A percentile compares a stretch with the other conserved stretches of the same genome.
Conservation (phyloP, 1,140 invertebrate genomes). For the Neodiprion virginianus region DNA sequence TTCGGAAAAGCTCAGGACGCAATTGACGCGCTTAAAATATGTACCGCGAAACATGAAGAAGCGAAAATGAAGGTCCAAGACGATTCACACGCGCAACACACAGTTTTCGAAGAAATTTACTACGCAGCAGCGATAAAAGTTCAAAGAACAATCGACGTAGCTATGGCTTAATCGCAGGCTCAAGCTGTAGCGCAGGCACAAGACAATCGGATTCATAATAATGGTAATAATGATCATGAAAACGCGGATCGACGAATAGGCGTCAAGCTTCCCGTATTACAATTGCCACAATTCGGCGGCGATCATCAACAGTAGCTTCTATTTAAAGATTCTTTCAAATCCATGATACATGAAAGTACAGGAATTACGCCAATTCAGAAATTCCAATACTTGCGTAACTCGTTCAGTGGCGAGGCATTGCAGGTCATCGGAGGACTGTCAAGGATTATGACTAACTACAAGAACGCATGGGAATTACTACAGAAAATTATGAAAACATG, state of each 20-base stretch:
- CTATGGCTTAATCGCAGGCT: not conserved
- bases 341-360: slow-evolving; percentile 3
- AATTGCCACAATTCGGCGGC: slow-evolving; percentile 15
- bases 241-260: not conserved
- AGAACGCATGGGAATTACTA: slow-evolving; percentile 17
- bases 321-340: slow-evolving; percentile 17
- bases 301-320: slow-evolving; percentile 15
- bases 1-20: not conserved
- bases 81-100: slow-evolving; percentile 3
- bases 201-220: slow-evolving; percentile 2
- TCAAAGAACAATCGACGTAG: slow-evolving; percentile 7
- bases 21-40: slow-evolving; percentile 8
- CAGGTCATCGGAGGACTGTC: slow-evolving; percentile 13
- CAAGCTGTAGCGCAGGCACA: slow-evolving; percentile 6
- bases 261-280: slow-evolving; percentile 13
- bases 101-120: slow-evolving; percentile 10
- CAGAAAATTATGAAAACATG: slow-evolving; percentile 22
- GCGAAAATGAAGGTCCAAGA: slow-evolving; percentile 8
- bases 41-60: not conserved
- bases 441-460: slow-evolving; percentile 16
- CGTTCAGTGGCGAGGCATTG: slow-evolving; percentile 3
- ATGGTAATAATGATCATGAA: not conserved
- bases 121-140: slow-evolving; percentile 16
- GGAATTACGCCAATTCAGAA: not conserved
- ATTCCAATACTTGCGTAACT: slow-evolving; percentile 1